These are phyloP conservation scores for Proisotoma minuta DNA, from an alignment of 2,888 invertebrate genomes.

Conservation along the genomic window DNA sequence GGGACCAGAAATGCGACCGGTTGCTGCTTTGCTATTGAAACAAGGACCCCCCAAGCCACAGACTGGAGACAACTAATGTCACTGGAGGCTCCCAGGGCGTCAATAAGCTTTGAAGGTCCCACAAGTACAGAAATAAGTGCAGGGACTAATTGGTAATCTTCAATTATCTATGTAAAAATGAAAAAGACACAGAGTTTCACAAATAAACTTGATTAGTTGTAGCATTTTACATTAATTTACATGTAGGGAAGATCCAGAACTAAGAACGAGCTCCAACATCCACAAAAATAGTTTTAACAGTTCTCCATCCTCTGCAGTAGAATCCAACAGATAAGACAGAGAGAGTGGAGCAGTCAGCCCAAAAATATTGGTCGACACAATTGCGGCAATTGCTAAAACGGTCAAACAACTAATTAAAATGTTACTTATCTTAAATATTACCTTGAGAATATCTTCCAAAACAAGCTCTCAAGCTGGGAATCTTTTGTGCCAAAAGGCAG, in stretches of 20 bases:
- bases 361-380: neutral
- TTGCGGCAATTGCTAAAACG: neutral
- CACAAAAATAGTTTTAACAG: constrained; percentile 36
- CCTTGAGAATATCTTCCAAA: constrained; percentile 22
- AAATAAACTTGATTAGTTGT: no score
- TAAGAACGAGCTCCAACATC: constrained; percentile 32
- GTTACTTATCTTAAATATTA: constrained; percentile 2
- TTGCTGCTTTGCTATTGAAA: constrained; percentile 28
- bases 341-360: constrained; percentile 10
- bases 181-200: no score
- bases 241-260: constrained; percentile 16
- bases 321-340: constrained; percentile 27
- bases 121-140: constrained; percentile 28
- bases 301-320: constrained; percentile 36
- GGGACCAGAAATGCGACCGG: constrained; percentile 34
- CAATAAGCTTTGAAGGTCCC: constrained; percentile 20
- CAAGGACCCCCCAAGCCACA: constrained; percentile 28
- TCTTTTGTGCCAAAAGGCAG: constrained; percentile 18
- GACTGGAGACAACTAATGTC: constrained; percentile 14
- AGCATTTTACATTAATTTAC: constrained; percentile 11
- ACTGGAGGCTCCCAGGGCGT: constrained; percentile 3
- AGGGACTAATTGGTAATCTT: constrained; percentile 29
- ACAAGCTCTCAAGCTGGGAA: constrained; percentile 23
- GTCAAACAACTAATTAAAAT: neutral
- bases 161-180: constrained; percentile 25